Evolutionary conservation across 2,888 invertebrate species (phyloP).

Genomic region (Polia nebulosa): DNA sequence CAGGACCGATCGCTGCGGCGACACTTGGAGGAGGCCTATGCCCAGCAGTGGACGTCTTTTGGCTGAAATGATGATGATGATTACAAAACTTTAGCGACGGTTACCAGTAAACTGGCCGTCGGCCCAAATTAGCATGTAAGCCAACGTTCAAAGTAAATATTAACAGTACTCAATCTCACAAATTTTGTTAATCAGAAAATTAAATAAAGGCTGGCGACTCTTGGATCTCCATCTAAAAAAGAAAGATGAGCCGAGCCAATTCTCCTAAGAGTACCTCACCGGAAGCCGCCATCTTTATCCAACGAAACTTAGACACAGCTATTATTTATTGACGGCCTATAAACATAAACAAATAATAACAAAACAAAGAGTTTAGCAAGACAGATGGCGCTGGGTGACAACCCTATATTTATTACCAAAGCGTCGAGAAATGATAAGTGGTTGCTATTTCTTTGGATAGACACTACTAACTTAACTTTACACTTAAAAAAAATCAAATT

Average conservation of each 20-base stretch:
- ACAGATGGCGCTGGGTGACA: conserved; percentile 72
- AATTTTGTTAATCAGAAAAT: no score
- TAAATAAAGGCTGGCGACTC: no score
- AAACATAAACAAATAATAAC: conserved; percentile 71
- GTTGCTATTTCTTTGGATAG: conserved; percentile 70
- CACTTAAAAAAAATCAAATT: neutral
- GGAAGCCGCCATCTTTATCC: conserved; percentile 36
- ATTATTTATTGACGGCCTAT: conserved; percentile 68
- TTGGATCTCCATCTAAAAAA: no score
- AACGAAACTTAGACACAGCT: conserved; percentile 40
- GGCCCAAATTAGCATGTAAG: no score
- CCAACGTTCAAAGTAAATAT: no score
- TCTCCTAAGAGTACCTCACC: neutral
- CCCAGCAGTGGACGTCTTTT: no score
- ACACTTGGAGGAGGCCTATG: no score
- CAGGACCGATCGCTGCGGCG: no score
- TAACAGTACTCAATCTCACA: no score
- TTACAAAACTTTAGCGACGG: no score
- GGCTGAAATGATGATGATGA: no score
- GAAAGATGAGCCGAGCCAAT: conserved; percentile 8
- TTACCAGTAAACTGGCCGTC: no score
- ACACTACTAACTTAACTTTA: conserved; percentile 43
- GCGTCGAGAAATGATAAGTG: conserved; percentile 71
- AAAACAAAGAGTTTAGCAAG: conserved; percentile 68
- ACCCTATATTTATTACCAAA: conserved; percentile 67